phyloP scores from a whole-genome alignment of 2,797 vertebrate genomes.

The Pseudocheirus occidentalis region DNA sequence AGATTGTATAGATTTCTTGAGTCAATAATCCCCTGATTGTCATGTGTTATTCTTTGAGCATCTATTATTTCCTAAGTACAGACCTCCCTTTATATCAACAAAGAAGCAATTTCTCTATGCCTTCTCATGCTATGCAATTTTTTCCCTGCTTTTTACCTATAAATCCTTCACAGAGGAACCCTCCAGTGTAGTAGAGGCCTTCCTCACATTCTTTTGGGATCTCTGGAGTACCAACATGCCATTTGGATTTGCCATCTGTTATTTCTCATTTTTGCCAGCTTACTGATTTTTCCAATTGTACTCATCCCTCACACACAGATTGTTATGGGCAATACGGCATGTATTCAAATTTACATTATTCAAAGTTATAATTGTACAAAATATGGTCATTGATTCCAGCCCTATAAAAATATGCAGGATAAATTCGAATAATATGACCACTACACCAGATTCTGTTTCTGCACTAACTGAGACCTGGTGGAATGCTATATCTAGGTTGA shows the following conservation, averaged over 20 bases:
- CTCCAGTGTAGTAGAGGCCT: not conserved
- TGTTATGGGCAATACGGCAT: not conserved
- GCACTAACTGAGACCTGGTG: not conserved
- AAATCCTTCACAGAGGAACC: not conserved
- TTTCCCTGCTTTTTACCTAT: not conserved
- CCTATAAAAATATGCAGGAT: not conserved
- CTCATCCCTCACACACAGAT: not conserved
- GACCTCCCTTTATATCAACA: not conserved
- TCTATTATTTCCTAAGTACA: not conserved
- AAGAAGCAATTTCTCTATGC: not conserved
- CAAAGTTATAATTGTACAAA: not conserved
- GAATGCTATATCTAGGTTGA: not conserved
- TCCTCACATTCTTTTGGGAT: not conserved
- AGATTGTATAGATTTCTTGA: not conserved
- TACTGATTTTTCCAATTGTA: not conserved
- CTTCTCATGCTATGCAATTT: not conserved
- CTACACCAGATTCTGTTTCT: not conserved
- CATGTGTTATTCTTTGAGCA: not conserved
- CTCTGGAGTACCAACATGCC: not conserved
- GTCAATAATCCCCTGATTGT: not conserved
- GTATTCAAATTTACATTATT: not conserved
- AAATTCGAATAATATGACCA: not conserved
- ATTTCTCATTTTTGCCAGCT: not conserved
- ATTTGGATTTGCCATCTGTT: not conserved
- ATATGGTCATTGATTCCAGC: not conserved